Percentiles rank a stretch among this genome's conserved stretches.
These are phyloP conservation scores for Amaurobius ferox DNA, from an alignment of 2,888 invertebrate species.

Conservation along the genomic window DNA sequence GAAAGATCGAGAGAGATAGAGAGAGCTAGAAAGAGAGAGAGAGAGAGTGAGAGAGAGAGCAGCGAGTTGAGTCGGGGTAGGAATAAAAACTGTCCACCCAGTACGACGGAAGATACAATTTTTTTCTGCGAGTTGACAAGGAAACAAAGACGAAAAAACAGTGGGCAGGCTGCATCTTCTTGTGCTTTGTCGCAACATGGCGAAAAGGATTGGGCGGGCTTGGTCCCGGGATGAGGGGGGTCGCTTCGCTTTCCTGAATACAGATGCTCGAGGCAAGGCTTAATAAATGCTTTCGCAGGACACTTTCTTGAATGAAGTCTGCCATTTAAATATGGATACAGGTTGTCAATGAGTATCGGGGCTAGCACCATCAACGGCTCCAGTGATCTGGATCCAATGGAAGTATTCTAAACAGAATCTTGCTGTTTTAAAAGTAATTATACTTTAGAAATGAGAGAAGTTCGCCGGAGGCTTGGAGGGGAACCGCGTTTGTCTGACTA, in stretches of 20 bases:
- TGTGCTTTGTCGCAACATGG: slow-evolving; percentile 20
- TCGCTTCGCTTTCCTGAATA: not conserved
- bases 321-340: not conserved
- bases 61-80: not conserved
- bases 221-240: not conserved
- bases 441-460: too few relatives aligned
- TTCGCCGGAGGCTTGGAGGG: too few relatives aligned
- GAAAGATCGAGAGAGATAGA: slow-evolving; percentile 10
- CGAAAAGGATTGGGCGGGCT: not conserved
- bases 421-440: too few relatives aligned
- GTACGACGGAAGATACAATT: not conserved
- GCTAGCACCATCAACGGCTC: not conserved
- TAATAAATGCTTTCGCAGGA: too few relatives aligned
- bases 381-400: too few relatives aligned
- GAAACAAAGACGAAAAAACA: not conserved
- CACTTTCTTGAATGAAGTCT: not conserved
- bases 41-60: not conserved
- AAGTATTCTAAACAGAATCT: too few relatives aligned
- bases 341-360: not conserved
- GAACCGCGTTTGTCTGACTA: too few relatives aligned
- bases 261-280: too few relatives aligned
- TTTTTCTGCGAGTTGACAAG: not conserved
- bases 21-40: not conserved
- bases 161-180: slow-evolving; percentile 41
- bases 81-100: not conserved